These are phyloP conservation scores for Helicoverpa zea DNA, from an alignment of 1,140 invertebrate genomes.

Conservation along the genomic window DNA sequence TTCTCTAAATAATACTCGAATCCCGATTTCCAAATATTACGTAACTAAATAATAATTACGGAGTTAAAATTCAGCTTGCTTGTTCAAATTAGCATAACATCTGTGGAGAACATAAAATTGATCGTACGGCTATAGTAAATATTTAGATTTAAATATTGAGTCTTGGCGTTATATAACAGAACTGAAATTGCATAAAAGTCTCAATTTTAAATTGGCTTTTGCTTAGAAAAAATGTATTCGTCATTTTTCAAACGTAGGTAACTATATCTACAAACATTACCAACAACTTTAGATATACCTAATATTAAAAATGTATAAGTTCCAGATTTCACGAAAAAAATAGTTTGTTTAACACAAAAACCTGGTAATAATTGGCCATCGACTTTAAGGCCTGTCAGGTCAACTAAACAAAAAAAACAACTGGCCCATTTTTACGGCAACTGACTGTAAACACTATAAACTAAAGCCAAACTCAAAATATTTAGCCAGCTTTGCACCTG, in stretches of 20 bases:
- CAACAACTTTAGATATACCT: too few species aligned
- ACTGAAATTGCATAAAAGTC: not conserved
- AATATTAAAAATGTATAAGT: too few species aligned
- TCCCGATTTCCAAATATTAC: too few species aligned
- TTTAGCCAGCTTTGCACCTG: not conserved
- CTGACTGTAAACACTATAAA: not conserved
- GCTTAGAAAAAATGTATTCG: not conserved
- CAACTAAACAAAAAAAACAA: too few species aligned
- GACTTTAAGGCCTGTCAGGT: too few species aligned
- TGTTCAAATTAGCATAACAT: not conserved
- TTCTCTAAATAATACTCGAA: too few species aligned
- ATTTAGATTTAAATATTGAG: not conserved
- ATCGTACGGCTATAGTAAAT: not conserved
- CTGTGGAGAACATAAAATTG: not conserved
- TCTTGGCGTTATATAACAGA: not conserved
- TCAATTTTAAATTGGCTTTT: not conserved
- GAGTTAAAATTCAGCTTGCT: not conserved
- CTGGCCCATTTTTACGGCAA: too few species aligned
- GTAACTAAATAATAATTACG: too few species aligned
- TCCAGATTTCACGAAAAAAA: not conserved
- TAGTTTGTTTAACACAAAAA: conserved; percentile 6
- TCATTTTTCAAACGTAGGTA: too few species aligned
- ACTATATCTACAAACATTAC: too few species aligned
- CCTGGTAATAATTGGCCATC: too few species aligned
- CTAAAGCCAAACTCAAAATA: not conserved